phyloP scores from a whole-genome alignment of 2,113 vertebrate genomes.

The Lethenteron reissneri region DNA sequence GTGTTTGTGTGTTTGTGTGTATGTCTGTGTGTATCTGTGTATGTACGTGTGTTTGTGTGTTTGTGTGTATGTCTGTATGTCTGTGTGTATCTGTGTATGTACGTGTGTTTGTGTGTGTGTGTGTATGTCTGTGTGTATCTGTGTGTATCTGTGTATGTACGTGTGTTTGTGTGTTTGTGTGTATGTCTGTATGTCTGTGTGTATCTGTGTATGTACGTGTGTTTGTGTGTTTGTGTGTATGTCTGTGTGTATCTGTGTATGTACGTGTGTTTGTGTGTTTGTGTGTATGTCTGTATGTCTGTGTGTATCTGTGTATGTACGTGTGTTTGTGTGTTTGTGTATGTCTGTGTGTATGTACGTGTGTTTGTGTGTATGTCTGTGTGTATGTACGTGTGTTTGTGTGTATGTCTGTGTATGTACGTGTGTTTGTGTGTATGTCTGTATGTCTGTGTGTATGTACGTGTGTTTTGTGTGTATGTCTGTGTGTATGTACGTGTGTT shows the following conservation, averaged over 20 bases:
- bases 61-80: not conserved
- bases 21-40: too few species aligned
- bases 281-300: not conserved
- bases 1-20: not conserved
- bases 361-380: not conserved
- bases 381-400: not conserved
- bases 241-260: not conserved
- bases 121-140: too few species aligned
- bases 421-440: not conserved
- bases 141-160: not conserved
- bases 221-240: not conserved
- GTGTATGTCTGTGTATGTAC: not conserved
- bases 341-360: not conserved
- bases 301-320: not conserved
- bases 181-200: not conserved
- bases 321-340: not conserved
- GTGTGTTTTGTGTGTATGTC: constrained; percentile 91
- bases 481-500: constrained; percentile 18
- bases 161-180: not conserved
- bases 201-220: not conserved
- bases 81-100: not conserved
- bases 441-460: constrained; percentile 41
- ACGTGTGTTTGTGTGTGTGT: not conserved
- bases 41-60: not conserved
- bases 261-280: not conserved